Percentiles rank a stretch among this genome's conserved stretches.
Conservation (phyloP, 2,888 invertebrate genomes). For the Arrhopalites spinosus region DNA sequence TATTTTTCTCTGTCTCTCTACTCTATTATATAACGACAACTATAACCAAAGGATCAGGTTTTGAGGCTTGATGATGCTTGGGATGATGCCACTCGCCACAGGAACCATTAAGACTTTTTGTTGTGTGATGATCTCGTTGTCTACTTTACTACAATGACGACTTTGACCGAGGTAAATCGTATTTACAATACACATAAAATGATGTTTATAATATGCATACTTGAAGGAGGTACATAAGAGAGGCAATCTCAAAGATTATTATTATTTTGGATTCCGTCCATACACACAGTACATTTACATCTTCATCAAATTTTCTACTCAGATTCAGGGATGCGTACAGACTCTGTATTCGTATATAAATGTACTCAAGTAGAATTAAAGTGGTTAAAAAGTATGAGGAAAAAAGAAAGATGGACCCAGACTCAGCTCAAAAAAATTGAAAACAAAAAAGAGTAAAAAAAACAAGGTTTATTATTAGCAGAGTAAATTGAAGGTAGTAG, state of each 20-base stretch:
- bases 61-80: conserved; percentile 27
- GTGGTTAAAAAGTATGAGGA: too few species aligned
- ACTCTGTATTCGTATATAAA: too few species aligned
- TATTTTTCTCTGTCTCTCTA: background rate
- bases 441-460: background rate
- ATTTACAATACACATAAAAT: background rate
- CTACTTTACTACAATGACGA: background rate
- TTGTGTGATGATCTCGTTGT: background rate
- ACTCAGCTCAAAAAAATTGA: too few species aligned
- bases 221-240: background rate
- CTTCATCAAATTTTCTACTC: too few species aligned
- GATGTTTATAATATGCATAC: background rate
- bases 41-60: conserved; percentile 26
- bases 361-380: too few species aligned
- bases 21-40: background rate
- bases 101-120: conserved; percentile 9
- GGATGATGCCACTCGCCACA: conserved; percentile 29
- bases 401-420: too few species aligned
- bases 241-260: background rate
- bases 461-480: background rate
- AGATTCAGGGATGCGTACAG: too few species aligned
- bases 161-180: background rate
- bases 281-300: too few species aligned
- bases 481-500: too few species aligned
- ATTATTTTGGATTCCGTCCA: background rate